Evolutionary conservation across 2,888 invertebrate genomes (phyloP), one percentile per base, ranked within the genome.

Genomic region (Platycnemis pennipes): DNA sequence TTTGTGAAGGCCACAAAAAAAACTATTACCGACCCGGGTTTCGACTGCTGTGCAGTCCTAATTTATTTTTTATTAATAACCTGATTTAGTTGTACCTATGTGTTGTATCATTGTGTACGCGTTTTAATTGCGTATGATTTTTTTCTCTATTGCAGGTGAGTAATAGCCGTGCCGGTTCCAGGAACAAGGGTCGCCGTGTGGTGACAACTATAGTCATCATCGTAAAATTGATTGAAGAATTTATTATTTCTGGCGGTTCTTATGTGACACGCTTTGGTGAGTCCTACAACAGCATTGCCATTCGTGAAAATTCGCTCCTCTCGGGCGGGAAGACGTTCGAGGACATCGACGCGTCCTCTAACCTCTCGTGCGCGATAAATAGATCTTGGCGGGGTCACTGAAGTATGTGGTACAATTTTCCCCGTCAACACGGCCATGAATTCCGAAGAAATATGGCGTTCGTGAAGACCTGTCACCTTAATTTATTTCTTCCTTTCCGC

Each of bases 361-460:
- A 8, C 63, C 16, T 77, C 77, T 2, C 77, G 13, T 37, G 31
- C 11, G 31, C 77, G 37, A 77, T 31, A 77, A 77, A 77, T 77
- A 77, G 77, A 77, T 77, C 77, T 77, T 77, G 77, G 37, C 77
- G 77, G 31, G 77, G 37, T 77, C 77, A n/a, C 37, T 37, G 77
- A 2, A 77, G 77, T 77, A 13, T 77, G 77, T 16, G 31, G 77
- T 37, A 37, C 77, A 77, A 77, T 77, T 77, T 77, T 77, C 37
- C n/a, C 37, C 77, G 77, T 77, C 77, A 37, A 31, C 77, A 37
- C 77, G 77, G 77, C 77, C 37, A 77, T 77, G 77, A 77, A 11
- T 77, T 77, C 37, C 77, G 31, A 37, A 77, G 77, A 77, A 37
- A 77, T 37, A 37, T 77, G 16, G 37, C 0, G 11, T 31, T n/a